Evolutionary conservation across 2,113 vertebrate genomes (phyloP), one percentile per base, ranked within the genome.

Genomic region (Panthera leo): DNA sequence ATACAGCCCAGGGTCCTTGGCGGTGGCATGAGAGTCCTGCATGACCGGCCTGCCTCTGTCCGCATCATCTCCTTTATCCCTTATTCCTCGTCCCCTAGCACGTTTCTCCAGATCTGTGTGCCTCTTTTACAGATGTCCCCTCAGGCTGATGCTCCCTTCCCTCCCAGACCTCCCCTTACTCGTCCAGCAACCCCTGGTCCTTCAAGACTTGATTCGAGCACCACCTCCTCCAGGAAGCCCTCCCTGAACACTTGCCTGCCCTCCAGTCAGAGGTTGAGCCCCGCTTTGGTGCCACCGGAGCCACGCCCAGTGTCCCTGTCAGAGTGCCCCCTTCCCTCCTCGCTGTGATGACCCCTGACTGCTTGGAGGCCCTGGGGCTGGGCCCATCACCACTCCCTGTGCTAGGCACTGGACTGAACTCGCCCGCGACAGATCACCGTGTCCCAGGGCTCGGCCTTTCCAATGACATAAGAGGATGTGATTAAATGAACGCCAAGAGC

Each of bases 391-490:
- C 10, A 11, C 18, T 61, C n/a, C 25, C 68, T 29, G 16, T n/a
- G 51, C 7, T 48, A 7, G 2, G 76, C 14, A 13, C 73, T 14
- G 42, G 19, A 68, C 34, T 13, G 48, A 58, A 15, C 3, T 5
- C 13, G 5, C 2, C 5, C 0, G 1, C 2, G 39, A 27, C 0
- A 4, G 25, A 36, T 1, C n/a, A 2, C 39, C 18, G 8, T 0
- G 7, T n/a, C 78, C 6, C 14, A 3, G 31, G 79, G 45, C 23
- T 11, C 4, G 0, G 2, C 16, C 36, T 71, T 65, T 12, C 84
- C 76, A 31, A 2, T 2, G 13, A 0, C 1, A 3, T 36, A 53
- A n/a, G 34, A 23, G 27, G 3, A 3, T 0, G 0, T 12, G 5
- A 7, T 25, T 15, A 8, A 21, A 10, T 14, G 31, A 68, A 1